Percentiles rank a stretch among this genome's conserved stretches.
Evolutionary conservation across 2,888 invertebrate genomes (phyloP).

Genomic region (Archaeoteleia sp.): DNA sequence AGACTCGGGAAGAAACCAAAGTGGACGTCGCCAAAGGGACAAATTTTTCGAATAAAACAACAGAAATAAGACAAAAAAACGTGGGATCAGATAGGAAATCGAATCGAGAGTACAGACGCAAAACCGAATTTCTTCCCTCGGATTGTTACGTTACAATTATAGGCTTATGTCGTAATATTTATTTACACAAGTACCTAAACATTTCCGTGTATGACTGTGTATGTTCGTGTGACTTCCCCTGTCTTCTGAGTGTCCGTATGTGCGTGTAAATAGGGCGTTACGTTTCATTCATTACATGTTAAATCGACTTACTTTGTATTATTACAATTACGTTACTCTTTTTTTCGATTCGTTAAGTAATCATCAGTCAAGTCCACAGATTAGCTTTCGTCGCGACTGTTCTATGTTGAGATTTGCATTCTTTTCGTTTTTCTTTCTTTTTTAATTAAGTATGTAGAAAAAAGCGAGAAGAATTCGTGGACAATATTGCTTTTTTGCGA

Average conservation of each 20-base stretch:
- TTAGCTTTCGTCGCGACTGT: no score
- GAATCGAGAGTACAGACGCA: background rate
- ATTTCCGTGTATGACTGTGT: slow-evolving; percentile 34
- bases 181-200: slow-evolving; percentile 51
- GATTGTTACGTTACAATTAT: slow-evolving; percentile 38
- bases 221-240: slow-evolving; percentile 43
- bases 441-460: slow-evolving; percentile 40
- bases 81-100: no score
- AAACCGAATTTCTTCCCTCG: slow-evolving; percentile 17
- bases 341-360: slow-evolving; percentile 61
- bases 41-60: slow-evolving; percentile 5
- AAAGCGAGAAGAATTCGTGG: slow-evolving; percentile 29
- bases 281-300: slow-evolving; percentile 55
- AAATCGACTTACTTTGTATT: slow-evolving; percentile 53
- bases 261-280: slow-evolving; percentile 49
- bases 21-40: slow-evolving; percentile 27
- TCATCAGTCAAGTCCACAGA: slow-evolving; percentile 67
- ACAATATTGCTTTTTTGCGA: slow-evolving; percentile 21
- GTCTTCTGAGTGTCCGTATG: slow-evolving; percentile 49
- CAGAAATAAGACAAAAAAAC: no score
- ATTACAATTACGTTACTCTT: slow-evolving; percentile 50
- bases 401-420: slow-evolving; percentile 22
- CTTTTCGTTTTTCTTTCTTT: slow-evolving; percentile 15
- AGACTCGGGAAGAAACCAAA: slow-evolving; percentile 45
- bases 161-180: slow-evolving; percentile 46